Percentiles rank a stretch among this genome's conserved stretches.
phyloP scores from a whole-genome alignment of 1,140 invertebrate genomes.

The Uloborus diversus region DNA sequence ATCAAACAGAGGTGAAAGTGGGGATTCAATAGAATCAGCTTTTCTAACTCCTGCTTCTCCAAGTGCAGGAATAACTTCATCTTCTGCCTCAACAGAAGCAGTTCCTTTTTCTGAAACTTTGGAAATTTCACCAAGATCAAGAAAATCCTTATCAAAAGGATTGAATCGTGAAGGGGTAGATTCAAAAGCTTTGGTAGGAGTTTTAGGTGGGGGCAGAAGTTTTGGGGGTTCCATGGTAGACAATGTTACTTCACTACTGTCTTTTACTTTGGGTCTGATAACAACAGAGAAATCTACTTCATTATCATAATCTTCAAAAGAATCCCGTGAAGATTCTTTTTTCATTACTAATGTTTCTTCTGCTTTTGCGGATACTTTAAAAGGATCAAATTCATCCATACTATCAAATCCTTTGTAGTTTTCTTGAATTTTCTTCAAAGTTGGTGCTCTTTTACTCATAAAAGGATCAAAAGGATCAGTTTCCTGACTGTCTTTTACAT shows the following conservation, averaged over 20 bases:
- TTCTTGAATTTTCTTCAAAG: constrained; percentile 40
- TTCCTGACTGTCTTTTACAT: constrained; percentile 58
- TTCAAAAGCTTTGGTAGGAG: constrained; percentile 55
- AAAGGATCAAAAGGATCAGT: constrained; percentile 85
- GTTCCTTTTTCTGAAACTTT: constrained; percentile 58
- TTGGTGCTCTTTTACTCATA: constrained; percentile 64
- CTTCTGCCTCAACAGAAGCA: constrained; percentile 36
- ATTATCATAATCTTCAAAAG: constrained; percentile 60
- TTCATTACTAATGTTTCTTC: constrained; percentile 31
- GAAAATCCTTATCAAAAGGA: constrained; percentile 81
- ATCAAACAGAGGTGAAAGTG: constrained; percentile 82
- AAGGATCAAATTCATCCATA: constrained; percentile 59
- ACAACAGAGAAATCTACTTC: constrained; percentile 60
- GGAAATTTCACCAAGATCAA: constrained; percentile 64
- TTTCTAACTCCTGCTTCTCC: constrained; percentile 53
- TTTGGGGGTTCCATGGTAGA: constrained; percentile 56
- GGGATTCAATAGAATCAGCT: constrained; percentile 59
- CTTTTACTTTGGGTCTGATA: constrained; percentile 60
- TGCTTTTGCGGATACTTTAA: constrained; percentile 36
- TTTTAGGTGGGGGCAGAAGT: constrained; percentile 60
- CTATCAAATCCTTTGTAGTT: constrained; percentile 54
- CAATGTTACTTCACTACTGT: constrained; percentile 28
- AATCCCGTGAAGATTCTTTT: constrained; percentile 57
- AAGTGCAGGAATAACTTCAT: constrained; percentile 49
- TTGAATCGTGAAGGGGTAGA: constrained; percentile 68